phyloP scores from a whole-genome alignment of 1,140 invertebrate genomes.

The Ips typographus region DNA sequence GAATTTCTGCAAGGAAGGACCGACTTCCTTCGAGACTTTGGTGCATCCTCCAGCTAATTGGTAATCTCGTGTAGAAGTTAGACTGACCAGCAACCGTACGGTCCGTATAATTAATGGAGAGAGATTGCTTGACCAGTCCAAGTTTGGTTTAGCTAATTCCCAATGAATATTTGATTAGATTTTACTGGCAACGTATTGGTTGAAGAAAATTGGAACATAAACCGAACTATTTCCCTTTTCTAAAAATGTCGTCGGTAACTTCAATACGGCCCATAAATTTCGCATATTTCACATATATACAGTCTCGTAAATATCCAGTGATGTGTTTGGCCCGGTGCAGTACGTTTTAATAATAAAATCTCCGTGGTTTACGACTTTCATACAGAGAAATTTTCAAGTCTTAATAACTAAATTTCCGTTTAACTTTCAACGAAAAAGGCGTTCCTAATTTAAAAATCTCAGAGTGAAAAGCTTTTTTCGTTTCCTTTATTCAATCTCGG shows the following conservation, averaged over 20 bases:
- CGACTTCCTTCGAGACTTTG: slow-evolving; percentile 22
- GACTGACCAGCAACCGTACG: slow-evolving; percentile 12
- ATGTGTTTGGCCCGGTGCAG: slow-evolving; percentile 16
- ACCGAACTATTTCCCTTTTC: slow-evolving; percentile 6
- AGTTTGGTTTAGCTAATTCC: slow-evolving; percentile 12
- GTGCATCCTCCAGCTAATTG: slow-evolving; percentile 33
- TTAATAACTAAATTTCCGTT: slow-evolving; percentile 8
- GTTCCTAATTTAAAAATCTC: no score
- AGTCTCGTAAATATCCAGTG: slow-evolving; percentile 15
- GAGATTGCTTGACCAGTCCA: slow-evolving; percentile 29
- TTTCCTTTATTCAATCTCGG: not conserved
- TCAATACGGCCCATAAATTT: slow-evolving; percentile 15
- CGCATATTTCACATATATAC: slow-evolving; percentile 14
- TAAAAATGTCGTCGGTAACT: slow-evolving; percentile 19
- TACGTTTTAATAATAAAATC: slow-evolving; percentile 17
- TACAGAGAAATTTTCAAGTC: slow-evolving; percentile 5
- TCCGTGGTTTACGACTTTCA: slow-evolving; percentile 1
- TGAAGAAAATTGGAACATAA: not conserved
- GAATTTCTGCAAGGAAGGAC: slow-evolving; percentile 8
- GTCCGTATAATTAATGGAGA: slow-evolving; percentile 22
- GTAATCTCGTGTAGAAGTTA: slow-evolving; percentile 29
- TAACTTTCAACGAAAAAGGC: no score
- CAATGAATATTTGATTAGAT: slow-evolving; percentile 1
- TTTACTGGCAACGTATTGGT: not conserved
- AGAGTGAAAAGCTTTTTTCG: not conserved